A percentile compares a stretch with the other conserved stretches of the same genome.
phyloP scores from a whole-genome alignment of 2,888 invertebrate genomes.

The Cheilosia pagana region DNA sequence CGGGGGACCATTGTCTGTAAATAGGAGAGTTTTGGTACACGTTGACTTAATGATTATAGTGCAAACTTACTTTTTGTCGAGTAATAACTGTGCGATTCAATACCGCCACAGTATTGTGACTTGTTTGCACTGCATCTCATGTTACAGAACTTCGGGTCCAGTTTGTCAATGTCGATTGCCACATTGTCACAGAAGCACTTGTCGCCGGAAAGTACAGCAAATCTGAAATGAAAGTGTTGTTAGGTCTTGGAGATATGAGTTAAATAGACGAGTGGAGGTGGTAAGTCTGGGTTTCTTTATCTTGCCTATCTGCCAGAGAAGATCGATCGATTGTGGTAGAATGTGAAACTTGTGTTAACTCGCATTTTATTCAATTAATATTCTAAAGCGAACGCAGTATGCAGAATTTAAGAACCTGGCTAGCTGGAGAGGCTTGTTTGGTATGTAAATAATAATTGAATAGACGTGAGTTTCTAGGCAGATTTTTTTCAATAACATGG shows the following conservation, averaged over 20 bases:
- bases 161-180: conserved; percentile 79
- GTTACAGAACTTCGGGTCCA: conserved; percentile 84
- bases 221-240: conserved; percentile 72
- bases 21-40: not conserved
- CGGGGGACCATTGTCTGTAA: conserved; percentile 89
- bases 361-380: too few species aligned
- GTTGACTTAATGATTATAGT: conserved; percentile 22
- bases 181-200: conserved; percentile 81
- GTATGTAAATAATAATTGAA: too few species aligned
- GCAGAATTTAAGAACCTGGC: too few species aligned
- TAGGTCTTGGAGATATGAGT: not conserved
- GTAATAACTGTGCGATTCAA: conserved; percentile 87
- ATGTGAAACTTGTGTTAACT: too few species aligned
- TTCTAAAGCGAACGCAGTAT: too few species aligned
- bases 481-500: not conserved
- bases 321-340: too few species aligned
- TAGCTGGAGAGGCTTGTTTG: too few species aligned
- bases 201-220: conserved; percentile 80
- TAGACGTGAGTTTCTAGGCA: too few species aligned
- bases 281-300: too few species aligned
- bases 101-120: conserved; percentile 88
- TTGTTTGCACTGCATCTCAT: conserved; percentile 86
- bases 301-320: too few species aligned
- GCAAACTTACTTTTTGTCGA: conserved; percentile 84
- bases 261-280: not conserved